Evolutionary conservation across 2,113 vertebrate species (phyloP), one percentile per base, ranked within the genome.

Genomic region (Elachura formosa): DNA sequence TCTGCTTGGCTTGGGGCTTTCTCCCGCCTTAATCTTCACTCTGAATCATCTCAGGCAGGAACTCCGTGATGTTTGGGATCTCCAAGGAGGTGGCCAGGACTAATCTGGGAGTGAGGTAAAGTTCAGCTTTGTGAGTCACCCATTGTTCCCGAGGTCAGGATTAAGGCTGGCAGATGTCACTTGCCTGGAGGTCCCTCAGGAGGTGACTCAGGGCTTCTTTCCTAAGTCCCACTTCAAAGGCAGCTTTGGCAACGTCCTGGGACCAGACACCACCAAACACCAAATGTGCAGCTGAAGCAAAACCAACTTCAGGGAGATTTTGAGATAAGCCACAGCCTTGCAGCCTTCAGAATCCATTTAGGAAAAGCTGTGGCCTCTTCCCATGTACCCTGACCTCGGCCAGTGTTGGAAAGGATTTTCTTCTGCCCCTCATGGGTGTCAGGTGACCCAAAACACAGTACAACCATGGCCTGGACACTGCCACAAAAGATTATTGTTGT

Each of bases 41-140:
- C 71, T 96, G 95, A 96, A 89, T 96, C 95, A 95, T 74, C 75
- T 54, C 2, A 31, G 79, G 95, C 82, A 92, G 94, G 92, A 90
- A 84, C 92, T 93, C 86, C 84, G 79, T 80, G 49, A 77, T 87
- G 55, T 88, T 96, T 96, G 51, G 63, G 67, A 94, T 87, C 71
- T 79, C 1, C 9, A 24, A 79, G 82, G 90, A 90, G 74, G 78
- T 91, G 62, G 80, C 90, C 85, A 9, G 74, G 94, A 66, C 33
- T 89, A 12, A 95, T 91, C 91, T 66, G 62, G 34, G 59, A 91
- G 67, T 49, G 94, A 87, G 58, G 77, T 19, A 55, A 91, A 82
- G 74, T 72, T 94, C 81, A 77, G 51, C 78, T 85, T 73, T 90
- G 91, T 96, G 95, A 96, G 77, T 96, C 84, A 94, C 78, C 84